These are phyloP conservation scores for Andricus curvator DNA, from an alignment of 2,888 invertebrate genomes.

Conservation along the genomic window DNA sequence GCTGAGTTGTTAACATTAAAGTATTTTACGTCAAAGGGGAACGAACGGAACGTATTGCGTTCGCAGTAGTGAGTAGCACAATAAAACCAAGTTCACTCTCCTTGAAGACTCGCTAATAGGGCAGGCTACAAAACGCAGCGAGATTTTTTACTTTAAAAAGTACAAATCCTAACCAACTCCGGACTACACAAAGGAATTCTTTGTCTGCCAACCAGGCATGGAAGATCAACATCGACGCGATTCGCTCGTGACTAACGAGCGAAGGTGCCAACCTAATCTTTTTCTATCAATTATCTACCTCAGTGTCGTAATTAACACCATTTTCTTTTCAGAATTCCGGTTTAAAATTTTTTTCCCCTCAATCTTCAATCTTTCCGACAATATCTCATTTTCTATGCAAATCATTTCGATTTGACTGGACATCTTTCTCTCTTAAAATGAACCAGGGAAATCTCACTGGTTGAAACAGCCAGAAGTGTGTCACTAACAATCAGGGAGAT, in stretches of 20 bases:
- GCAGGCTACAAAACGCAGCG: constrained; percentile 61
- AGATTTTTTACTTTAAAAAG: constrained; percentile 57
- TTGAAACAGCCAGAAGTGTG: no score
- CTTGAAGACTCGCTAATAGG: constrained; percentile 67
- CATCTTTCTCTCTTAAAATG: no score
- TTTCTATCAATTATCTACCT: constrained; percentile 11
- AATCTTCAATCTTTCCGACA: no score
- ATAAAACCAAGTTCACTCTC: constrained; percentile 65
- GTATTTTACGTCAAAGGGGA: constrained; percentile 57
- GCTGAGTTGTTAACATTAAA: constrained; percentile 51
- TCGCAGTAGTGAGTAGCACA: constrained; percentile 61
- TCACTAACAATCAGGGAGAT: no score
- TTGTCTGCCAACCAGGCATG: constrained; percentile 56
- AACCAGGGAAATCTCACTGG: no score
- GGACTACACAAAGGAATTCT: constrained; percentile 62
- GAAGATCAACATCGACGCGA: constrained; percentile 38
- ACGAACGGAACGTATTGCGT: constrained; percentile 61
- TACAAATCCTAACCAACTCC: constrained; percentile 52
- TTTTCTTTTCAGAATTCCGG: background rate
- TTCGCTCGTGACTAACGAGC: constrained; percentile 46
- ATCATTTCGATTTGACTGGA: no score
- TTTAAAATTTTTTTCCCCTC: background rate
- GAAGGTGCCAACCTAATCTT: constrained; percentile 21
- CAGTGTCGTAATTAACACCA: background rate
- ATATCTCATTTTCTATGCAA: no score